A percentile compares a stretch with the other conserved stretches of the same genome.
Conservation (phyloP, 2,797 vertebrate species). For the Poecile montanus region DNA sequence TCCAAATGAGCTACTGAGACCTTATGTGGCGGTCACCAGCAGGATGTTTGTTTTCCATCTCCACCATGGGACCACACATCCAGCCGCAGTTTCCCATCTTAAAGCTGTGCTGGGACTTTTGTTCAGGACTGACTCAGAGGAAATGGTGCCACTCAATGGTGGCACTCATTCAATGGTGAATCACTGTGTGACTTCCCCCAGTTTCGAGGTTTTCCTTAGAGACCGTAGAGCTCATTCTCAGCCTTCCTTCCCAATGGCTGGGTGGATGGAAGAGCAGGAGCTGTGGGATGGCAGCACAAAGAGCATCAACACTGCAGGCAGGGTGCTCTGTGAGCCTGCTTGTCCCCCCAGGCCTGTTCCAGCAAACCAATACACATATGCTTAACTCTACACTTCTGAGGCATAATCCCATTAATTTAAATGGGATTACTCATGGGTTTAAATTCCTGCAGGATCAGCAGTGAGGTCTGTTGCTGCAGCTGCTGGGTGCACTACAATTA, state of each 20-base stretch:
- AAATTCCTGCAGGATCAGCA: slow-evolving; percentile 64
- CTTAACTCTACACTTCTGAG: slow-evolving; percentile 62
- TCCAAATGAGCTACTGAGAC: not conserved
- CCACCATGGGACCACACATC: not conserved
- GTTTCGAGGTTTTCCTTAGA: not conserved
- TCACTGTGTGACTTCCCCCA: not conserved
- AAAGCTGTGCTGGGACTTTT: not conserved
- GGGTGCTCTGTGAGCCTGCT: rapidly evolving
- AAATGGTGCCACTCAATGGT: slow-evolving; percentile 24
- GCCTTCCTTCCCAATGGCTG: not conserved
- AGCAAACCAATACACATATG: slow-evolving; percentile 19
- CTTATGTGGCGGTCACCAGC: not conserved
- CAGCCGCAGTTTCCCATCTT: not conserved
- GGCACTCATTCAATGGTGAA: not conserved
- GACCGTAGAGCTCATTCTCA: not conserved
- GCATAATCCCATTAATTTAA: slow-evolving; percentile 65
- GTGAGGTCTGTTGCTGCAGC: slow-evolving; percentile 50
- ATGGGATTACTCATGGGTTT: slow-evolving; percentile 48
- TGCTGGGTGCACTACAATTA: not conserved
- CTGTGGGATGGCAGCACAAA: not conserved
- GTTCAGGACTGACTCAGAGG: slow-evolving; percentile 56
- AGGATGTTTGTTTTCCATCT: slow-evolving; percentile 59
- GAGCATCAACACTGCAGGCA: not conserved
- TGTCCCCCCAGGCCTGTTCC: not conserved
- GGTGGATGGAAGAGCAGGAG: not conserved